phyloP scores from a whole-genome alignment of 1,140 invertebrate species.

The Sitobion miscanthi region DNA sequence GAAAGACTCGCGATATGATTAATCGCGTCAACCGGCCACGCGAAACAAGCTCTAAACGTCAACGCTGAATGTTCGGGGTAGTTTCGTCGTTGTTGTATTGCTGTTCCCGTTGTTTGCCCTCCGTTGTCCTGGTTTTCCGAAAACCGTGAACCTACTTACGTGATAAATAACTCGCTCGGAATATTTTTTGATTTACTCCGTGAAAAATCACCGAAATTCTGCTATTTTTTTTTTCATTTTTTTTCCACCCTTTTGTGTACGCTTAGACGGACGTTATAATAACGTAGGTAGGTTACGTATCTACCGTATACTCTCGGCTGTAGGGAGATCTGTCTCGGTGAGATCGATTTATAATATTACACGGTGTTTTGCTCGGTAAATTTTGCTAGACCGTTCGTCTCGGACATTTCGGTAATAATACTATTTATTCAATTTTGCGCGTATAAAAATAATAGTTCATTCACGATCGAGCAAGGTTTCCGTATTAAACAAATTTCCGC shows the following conservation, averaged over 20 bases:
- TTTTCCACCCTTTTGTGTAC: not conserved
- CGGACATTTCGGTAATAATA: not conserved
- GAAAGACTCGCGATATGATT: constrained; percentile 13
- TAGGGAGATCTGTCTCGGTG: not conserved
- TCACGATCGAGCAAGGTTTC: not conserved
- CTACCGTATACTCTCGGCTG: too few species aligned
- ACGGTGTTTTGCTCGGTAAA: not conserved
- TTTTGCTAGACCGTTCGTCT: not conserved
- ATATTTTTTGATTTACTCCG: constrained; percentile 13
- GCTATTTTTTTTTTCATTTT: constrained; percentile 9
- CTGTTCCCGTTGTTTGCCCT: not conserved
- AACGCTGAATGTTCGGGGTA: not conserved
- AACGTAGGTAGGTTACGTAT: not conserved
- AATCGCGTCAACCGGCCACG: not conserved
- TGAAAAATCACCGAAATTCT: not conserved
- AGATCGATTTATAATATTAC: not conserved
- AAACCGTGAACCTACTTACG: not conserved
- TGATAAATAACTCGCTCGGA: not conserved
- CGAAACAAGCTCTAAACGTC: constrained; percentile 14
- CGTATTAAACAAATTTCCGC: not conserved
- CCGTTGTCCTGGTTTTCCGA: not conserved
- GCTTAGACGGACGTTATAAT: not conserved
- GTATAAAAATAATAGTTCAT: not conserved
- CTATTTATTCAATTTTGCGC: not conserved
- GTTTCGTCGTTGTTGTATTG: not conserved